Conservation (phyloP, 92 coral and sea anemone species). For the Parazoanthus atlanticus region DNA sequence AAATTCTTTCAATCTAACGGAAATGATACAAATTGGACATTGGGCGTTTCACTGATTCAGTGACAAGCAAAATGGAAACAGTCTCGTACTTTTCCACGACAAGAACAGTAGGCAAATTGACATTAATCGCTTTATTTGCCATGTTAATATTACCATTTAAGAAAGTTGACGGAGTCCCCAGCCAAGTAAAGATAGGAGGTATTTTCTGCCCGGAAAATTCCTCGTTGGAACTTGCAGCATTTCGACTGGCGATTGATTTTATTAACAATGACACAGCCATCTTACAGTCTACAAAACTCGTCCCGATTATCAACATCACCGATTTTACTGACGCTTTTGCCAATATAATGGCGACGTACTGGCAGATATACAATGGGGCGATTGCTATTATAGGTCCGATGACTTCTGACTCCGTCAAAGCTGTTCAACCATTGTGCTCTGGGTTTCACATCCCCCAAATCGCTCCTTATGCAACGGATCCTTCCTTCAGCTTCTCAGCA, state of each 20-base stretch:
- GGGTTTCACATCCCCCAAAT: slow-evolving; percentile 84
- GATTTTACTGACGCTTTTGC: slow-evolving; percentile 66
- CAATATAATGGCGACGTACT: slow-evolving; percentile 73
- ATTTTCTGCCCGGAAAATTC: slow-evolving; percentile 53
- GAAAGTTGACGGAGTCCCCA: slow-evolving; percentile 27
- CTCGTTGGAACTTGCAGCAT: slow-evolving; percentile 60
- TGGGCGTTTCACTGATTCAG: background rate
- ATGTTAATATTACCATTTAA: background rate
- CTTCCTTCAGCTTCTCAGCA: slow-evolving; percentile 73
- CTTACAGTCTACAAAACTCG: slow-evolving; percentile 66
- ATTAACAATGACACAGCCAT: slow-evolving; percentile 73
- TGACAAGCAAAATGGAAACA: background rate
- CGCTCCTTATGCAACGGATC: slow-evolving; percentile 87
- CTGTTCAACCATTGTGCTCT: slow-evolving; percentile 68
- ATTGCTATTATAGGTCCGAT: slow-evolving; percentile 76
- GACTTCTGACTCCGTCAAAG: slow-evolving; percentile 74
- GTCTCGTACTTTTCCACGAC: background rate
- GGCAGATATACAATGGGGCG: slow-evolving; percentile 80
- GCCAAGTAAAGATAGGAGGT: slow-evolving; percentile 73
- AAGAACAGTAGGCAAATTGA: background rate
- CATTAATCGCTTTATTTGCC: background rate
- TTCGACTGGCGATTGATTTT: slow-evolving; percentile 72
- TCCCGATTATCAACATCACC: slow-evolving; percentile 65
- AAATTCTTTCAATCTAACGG: background rate
- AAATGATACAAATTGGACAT: background rate